A percentile compares a stretch with the other conserved stretches of the same genome.
phyloP scores from a whole-genome alignment of 2,113 vertebrate species.

The Boulengerochromis microlepis region DNA sequence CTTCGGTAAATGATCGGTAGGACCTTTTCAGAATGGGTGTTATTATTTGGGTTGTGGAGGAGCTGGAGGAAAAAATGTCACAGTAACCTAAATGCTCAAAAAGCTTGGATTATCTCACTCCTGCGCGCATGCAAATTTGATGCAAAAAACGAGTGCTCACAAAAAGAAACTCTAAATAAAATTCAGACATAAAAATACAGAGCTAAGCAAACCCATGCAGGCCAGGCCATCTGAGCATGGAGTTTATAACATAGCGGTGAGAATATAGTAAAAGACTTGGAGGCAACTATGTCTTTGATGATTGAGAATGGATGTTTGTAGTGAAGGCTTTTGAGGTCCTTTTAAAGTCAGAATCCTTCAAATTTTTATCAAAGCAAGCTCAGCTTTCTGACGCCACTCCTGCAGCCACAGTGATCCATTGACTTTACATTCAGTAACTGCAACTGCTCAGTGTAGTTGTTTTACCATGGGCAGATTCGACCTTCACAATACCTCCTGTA shows the following conservation, averaged over 20 bases:
- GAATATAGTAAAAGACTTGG: not conserved
- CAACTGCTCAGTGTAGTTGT: not conserved
- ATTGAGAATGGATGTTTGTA: not conserved
- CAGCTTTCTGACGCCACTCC: not conserved
- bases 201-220: not conserved
- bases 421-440: not conserved
- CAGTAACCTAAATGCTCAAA: not conserved
- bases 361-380: not conserved
- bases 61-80: not conserved
- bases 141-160: not conserved
- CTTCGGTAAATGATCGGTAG: not conserved
- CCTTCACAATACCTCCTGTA: not conserved
- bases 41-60: not conserved
- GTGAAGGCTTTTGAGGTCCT: not conserved
- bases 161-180: not conserved
- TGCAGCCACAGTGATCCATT: not conserved
- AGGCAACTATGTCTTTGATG: not conserved
- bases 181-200: not conserved
- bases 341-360: not conserved
- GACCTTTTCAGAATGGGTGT: not conserved
- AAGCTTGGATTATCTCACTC: not conserved
- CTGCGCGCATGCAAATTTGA: not conserved
- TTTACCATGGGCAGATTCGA: not conserved
- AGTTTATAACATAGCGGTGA: not conserved
- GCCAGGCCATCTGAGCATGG: not conserved